Evolutionary conservation across 2,797 vertebrate genomes (phyloP).

Genomic region (Pygocentrus nattereri): DNA sequence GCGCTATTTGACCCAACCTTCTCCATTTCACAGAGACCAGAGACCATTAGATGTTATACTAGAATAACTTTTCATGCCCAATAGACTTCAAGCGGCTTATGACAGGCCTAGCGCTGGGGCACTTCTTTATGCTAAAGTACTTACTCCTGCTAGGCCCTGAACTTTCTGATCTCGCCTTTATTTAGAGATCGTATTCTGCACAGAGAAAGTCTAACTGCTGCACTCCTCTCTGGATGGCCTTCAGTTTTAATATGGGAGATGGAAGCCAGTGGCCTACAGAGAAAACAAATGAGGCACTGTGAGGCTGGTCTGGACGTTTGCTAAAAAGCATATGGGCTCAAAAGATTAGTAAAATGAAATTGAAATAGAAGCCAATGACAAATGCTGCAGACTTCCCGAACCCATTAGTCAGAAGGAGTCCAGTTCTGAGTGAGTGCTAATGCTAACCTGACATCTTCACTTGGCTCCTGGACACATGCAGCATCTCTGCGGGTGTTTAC

Average conservation of each 20-base stretch:
- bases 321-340: constrained; percentile 19
- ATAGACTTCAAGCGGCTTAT: constrained; percentile 81
- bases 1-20: constrained; percentile 71
- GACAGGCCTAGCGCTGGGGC: constrained; percentile 59
- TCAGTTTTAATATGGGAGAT: constrained; percentile 48
- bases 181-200: constrained; percentile 67
- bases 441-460: neutral
- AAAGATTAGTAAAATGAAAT: constrained; percentile 23
- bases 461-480: neutral
- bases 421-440: constrained; percentile 31
- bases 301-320: constrained; percentile 16
- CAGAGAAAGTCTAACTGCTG: constrained; percentile 31
- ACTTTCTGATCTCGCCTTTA: constrained; percentile 60
- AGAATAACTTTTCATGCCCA: constrained; percentile 84
- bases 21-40: constrained; percentile 74
- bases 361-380: constrained; percentile 21
- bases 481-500: neutral
- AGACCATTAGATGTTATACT: constrained; percentile 82
- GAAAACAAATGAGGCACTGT: constrained; percentile 53
- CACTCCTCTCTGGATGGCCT: constrained; percentile 32
- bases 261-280: constrained; percentile 40
- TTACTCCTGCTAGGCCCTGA: constrained; percentile 64
- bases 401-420: constrained; percentile 28
- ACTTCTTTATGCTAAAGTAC: constrained; percentile 74
- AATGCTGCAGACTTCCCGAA: constrained; percentile 25